Conservation (phyloP, 2,888 invertebrate species). For the Pollenia amentaria region DNA sequence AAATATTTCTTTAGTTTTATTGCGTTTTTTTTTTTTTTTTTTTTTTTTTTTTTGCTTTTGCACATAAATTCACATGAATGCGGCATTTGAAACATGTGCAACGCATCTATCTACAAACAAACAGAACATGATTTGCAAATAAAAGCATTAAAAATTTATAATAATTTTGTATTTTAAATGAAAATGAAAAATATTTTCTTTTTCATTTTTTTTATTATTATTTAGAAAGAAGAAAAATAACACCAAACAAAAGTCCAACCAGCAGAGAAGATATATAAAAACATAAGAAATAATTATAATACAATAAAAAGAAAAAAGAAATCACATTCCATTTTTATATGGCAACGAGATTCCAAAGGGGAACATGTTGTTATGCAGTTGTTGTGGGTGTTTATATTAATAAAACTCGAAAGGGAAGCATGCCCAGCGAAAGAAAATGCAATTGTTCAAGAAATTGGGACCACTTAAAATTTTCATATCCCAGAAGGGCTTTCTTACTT, state of each 20-base stretch:
- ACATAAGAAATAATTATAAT: conserved; percentile 16
- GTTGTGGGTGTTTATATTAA: conserved; percentile 55
- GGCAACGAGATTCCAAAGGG: conserved; percentile 59
- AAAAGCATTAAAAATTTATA: conserved; percentile 38
- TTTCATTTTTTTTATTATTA: neutral
- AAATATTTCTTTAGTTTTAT: conserved; percentile 33
- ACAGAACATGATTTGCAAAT: conserved; percentile 61
- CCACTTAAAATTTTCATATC: too few relatives aligned
- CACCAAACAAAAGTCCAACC: conserved; percentile 5
- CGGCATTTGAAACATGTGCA: conserved; percentile 68
- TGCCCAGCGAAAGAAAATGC: conserved; percentile 4
- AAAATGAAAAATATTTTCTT: conserved; percentile 44
- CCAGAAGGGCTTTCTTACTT: too few relatives aligned
- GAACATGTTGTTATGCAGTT: conserved; percentile 67
- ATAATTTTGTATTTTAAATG: conserved; percentile 16
- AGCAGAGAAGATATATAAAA: conserved; percentile 17
- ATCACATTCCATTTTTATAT: conserved; percentile 67
- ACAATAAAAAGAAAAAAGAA: conserved; percentile 57
- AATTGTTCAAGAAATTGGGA: too few relatives aligned
- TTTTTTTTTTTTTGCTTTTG: too few relatives aligned
- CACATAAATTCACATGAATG: conserved; percentile 38
- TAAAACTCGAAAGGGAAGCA: conserved; percentile 37
- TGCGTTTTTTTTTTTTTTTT: conserved; percentile 1
- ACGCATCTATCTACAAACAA: conserved; percentile 32
- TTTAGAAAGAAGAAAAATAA: conserved; percentile 13